These are phyloP conservation scores for Nomada goodeniana DNA, from an alignment of 2,888 invertebrate genomes.

Conservation along the genomic window DNA sequence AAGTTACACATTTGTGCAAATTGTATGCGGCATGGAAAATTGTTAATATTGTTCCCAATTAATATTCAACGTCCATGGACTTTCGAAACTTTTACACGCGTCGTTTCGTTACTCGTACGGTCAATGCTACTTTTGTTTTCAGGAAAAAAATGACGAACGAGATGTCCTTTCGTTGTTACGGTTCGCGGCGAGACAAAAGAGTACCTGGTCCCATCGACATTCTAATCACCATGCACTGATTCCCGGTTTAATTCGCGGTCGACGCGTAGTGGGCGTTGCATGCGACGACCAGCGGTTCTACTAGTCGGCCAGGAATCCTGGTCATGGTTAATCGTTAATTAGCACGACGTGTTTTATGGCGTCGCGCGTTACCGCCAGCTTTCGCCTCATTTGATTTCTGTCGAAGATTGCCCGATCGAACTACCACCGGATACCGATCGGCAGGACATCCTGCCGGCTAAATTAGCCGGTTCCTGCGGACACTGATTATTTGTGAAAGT, in stretches of 20 bases:
- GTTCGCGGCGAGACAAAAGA: slow-evolving; percentile 40
- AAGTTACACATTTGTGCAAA: too few species aligned
- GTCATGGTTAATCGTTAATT: slow-evolving; percentile 80
- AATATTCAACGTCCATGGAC: too few species aligned
- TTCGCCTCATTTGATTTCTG: slow-evolving; percentile 71
- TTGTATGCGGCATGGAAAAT: too few species aligned
- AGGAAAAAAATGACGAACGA: slow-evolving; percentile 17
- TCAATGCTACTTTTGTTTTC: not conserved
- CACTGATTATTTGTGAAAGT: slow-evolving; percentile 61
- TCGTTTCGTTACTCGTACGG: too few species aligned
- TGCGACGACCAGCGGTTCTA: slow-evolving; percentile 68
- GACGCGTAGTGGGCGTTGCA: slow-evolving; percentile 66
- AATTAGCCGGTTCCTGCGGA: slow-evolving; percentile 60
- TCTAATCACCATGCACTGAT: slow-evolving; percentile 80
- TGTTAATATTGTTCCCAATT: too few species aligned
- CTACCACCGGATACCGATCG: slow-evolving; percentile 71
- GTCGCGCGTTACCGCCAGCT: slow-evolving; percentile 52
- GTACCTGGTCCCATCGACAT: slow-evolving; percentile 71
- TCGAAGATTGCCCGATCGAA: slow-evolving; percentile 70
- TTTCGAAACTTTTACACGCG: too few species aligned
- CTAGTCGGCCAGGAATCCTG: slow-evolving; percentile 72
- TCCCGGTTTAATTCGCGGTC: slow-evolving; percentile 75
- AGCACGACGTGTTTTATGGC: slow-evolving; percentile 72
- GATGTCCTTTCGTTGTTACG: slow-evolving; percentile 44
- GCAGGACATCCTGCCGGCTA: slow-evolving; percentile 70